Conservation (phyloP, 1,140 invertebrate species). For the Tigriopus japonicus region DNA sequence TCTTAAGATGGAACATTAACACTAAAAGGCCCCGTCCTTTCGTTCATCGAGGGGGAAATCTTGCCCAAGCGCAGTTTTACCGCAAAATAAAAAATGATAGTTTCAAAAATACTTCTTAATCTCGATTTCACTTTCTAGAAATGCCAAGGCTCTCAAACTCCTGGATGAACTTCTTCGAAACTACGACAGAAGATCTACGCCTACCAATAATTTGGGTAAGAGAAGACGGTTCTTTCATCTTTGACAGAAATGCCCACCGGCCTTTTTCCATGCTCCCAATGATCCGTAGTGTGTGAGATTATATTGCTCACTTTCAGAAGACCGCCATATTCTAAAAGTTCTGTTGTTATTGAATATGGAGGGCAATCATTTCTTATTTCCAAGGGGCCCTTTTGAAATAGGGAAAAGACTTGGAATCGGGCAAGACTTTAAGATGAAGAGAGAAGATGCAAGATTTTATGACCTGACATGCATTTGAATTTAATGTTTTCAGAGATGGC, state of each 20-base stretch:
- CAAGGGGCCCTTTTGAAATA: background rate
- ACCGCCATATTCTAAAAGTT: background rate
- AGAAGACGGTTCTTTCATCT: background rate
- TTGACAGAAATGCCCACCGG: background rate
- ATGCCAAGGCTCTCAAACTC: background rate
- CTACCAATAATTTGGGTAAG: background rate
- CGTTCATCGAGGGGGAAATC: too few species aligned
- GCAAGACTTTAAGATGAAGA: background rate
- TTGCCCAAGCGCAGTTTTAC: too few species aligned
- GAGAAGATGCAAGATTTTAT: background rate
- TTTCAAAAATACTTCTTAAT: too few species aligned
- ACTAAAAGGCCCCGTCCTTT: too few species aligned
- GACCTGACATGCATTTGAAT: slow-evolving; percentile 1
- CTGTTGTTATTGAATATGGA: background rate
- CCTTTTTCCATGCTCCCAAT: background rate
- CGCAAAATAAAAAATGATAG: too few species aligned
- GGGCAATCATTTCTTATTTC: background rate
- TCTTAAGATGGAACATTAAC: too few species aligned
- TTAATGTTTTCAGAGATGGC: slow-evolving; percentile 5
- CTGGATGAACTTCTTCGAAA: background rate
- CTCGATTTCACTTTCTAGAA: background rate
- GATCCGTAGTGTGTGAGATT: background rate
- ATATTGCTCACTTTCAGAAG: background rate
- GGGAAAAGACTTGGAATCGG: background rate
- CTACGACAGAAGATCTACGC: background rate